Conservation (phyloP, 1,140 invertebrate species). For the Drosophila dunni region DNA sequence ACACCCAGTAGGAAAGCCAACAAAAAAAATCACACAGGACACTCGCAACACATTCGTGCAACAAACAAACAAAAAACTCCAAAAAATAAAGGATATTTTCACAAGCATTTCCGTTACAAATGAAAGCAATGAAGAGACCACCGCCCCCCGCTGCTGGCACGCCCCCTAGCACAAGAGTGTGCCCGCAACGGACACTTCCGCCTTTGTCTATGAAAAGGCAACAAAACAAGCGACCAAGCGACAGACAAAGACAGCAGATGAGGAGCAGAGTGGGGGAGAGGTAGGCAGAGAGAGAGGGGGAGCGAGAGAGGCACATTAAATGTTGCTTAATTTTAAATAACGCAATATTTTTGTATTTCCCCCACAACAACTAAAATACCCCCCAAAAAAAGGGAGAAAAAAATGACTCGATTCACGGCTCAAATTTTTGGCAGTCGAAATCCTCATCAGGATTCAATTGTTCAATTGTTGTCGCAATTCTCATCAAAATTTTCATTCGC, state of each 20-base stretch:
- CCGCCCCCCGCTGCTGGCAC: not conserved
- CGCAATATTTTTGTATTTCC: constrained; percentile 20
- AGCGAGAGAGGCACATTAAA: constrained; percentile 58
- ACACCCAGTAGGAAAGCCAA: constrained; percentile 46
- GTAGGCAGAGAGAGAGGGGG: not conserved
- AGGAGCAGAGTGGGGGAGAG: not conserved
- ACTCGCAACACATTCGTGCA: constrained; percentile 42
- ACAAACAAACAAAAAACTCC: constrained; percentile 26
- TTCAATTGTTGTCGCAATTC: constrained; percentile 40
- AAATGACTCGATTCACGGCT: not conserved
- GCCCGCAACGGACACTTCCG: constrained; percentile 60
- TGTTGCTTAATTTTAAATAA: constrained; percentile 81
- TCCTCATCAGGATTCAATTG: constrained; percentile 74
- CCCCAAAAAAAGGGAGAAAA: constrained; percentile 6
- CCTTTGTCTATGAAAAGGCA: constrained; percentile 68
- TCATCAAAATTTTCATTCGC: constrained; percentile 24
- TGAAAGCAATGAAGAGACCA: constrained; percentile 71
- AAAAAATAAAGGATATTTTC: constrained; percentile 70
- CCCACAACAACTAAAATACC: not conserved
- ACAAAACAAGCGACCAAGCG: constrained; percentile 9
- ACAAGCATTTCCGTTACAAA: constrained; percentile 82
- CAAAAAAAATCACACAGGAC: constrained; percentile 13
- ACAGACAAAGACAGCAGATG: not conserved
- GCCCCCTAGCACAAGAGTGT: not conserved
- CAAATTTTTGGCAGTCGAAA: not conserved